phyloP scores from a whole-genome alignment of 2,888 invertebrate species.

The Tinea pellionella region DNA sequence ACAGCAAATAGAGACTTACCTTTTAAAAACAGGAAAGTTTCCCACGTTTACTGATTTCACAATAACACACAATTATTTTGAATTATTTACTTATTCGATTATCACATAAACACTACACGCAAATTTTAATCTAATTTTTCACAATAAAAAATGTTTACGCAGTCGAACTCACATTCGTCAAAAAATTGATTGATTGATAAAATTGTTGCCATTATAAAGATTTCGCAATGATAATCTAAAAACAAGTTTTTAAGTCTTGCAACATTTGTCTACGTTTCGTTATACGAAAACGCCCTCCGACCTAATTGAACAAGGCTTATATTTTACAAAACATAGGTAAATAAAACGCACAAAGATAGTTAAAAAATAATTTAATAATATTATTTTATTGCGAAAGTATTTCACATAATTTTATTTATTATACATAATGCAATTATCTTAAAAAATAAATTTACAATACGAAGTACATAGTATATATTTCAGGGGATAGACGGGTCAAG shows the following conservation, averaged over 20 bases:
- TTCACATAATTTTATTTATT: too few species aligned
- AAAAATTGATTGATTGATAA: not conserved
- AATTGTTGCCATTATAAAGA: not conserved
- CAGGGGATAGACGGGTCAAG: too few species aligned
- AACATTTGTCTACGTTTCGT: not conserved
- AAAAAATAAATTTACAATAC: too few species aligned
- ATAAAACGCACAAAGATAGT: too few species aligned
- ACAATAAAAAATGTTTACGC: conserved; percentile 2
- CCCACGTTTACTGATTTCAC: not conserved
- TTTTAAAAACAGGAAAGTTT: not conserved
- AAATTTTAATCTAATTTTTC: not conserved
- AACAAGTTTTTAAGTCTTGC: not conserved
- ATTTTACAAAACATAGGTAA: too few species aligned
- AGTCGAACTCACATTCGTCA: not conserved
- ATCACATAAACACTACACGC: not conserved
- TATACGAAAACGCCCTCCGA: not conserved
- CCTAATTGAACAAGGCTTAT: too few species aligned
- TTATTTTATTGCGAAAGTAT: too few species aligned
- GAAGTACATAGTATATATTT: too few species aligned
- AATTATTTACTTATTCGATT: not conserved
- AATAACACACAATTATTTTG: not conserved
- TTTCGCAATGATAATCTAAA: not conserved
- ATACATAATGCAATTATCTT: too few species aligned
- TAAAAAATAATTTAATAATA: too few species aligned
- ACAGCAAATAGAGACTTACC: not conserved